A percentile compares a stretch with the other conserved stretches of the same genome.
phyloP scores from a whole-genome alignment of 2,888 invertebrate species.

The Drosophila birchii region DNA sequence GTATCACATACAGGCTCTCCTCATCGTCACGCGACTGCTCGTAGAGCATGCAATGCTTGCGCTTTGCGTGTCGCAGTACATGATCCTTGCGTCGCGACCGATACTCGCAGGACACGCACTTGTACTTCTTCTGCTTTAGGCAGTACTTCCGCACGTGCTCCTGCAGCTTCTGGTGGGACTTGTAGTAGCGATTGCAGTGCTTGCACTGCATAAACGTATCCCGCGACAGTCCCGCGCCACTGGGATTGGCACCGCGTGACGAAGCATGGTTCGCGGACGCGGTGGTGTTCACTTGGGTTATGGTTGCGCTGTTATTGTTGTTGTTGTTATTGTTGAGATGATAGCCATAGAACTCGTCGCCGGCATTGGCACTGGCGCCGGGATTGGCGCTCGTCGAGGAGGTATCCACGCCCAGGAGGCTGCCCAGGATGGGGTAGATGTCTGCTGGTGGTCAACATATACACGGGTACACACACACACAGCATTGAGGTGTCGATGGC shows the following conservation, averaged over 20 bases:
- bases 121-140: conserved; percentile 84
- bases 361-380: conserved; percentile 47
- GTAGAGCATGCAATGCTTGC: conserved; percentile 82
- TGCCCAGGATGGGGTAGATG: conserved; percentile 84
- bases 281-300: conserved; percentile 19
- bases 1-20: conserved; percentile 81
- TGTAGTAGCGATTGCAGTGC: conserved; percentile 83
- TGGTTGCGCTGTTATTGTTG: conserved; percentile 30
- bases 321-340: conserved; percentile 64
- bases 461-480: conserved; percentile 12
- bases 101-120: conserved; percentile 84
- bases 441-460: conserved; percentile 68
- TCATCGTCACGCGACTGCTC: conserved; percentile 78
- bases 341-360: conserved; percentile 72
- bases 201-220: conserved; percentile 83
- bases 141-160: conserved; percentile 84
- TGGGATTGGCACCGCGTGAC: conserved; percentile 10
- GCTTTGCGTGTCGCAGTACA: conserved; percentile 82
- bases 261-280: conserved; percentile 25
- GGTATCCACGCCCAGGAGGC: conserved; percentile 83
- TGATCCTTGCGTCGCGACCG: conserved; percentile 84
- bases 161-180: conserved; percentile 82
- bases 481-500: conserved; percentile 37
- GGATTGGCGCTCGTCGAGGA: conserved; percentile 47
- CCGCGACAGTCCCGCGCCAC: conserved; percentile 47